A percentile compares a stretch with the other conserved stretches of the same genome.
These are phyloP conservation scores for Amphimedon queenslandica DNA, from an alignment of 37 sponge, comb jelly and placozoan species.

Conservation along the genomic window DNA sequence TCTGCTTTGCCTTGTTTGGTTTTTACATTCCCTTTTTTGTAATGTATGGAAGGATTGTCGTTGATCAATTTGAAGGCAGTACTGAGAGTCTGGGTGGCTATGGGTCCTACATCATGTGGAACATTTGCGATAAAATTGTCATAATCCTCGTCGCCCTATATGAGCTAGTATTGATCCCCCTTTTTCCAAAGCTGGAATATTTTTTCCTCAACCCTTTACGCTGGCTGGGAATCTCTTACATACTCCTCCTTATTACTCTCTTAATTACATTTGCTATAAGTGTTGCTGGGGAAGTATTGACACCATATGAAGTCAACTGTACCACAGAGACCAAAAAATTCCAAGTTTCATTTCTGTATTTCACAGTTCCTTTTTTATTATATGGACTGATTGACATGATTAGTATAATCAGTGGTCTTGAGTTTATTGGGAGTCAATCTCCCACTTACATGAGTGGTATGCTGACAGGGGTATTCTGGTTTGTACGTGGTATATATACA, in stretches of 20 bases:
- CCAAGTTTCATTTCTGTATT: neutral
- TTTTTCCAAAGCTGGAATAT: constrained; percentile 5
- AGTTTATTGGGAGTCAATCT: constrained; percentile 6
- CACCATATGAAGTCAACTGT: neutral
- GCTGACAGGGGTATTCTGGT: neutral
- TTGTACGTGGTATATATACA: neutral
- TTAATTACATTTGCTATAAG: neutral
- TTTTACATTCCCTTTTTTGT: neutral
- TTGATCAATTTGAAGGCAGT: neutral
- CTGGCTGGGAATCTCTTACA: neutral
- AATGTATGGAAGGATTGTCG: neutral
- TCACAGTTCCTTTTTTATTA: neutral
- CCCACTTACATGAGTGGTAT: constrained; percentile 5
- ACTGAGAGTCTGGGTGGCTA: neutral
- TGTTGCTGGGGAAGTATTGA: neutral
- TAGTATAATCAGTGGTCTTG: neutral
- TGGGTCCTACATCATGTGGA: neutral
- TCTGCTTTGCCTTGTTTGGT: neutral
- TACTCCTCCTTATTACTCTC: neutral
- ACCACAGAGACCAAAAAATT: neutral
- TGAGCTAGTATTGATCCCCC: neutral
- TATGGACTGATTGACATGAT: neutral
- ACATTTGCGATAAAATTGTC: too few relatives aligned
- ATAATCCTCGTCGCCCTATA: neutral
- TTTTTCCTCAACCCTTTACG: neutral